Conservation (phyloP, 2,113 vertebrate genomes). For the Camarhynchus parvulus region DNA sequence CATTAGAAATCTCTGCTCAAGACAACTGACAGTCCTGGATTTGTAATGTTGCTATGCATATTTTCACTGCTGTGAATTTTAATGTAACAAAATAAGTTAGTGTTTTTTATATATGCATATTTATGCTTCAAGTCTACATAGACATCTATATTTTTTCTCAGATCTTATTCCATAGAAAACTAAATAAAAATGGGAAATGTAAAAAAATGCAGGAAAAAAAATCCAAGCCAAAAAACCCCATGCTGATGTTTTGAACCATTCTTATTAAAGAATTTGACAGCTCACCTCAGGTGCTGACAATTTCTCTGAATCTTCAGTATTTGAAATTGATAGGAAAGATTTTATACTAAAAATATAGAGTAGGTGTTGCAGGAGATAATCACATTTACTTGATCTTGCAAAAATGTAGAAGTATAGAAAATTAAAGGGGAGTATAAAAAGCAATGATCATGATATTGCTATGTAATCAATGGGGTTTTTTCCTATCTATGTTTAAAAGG, state of each 20-base stretch:
- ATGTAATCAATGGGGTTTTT: background rate
- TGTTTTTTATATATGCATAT: background rate
- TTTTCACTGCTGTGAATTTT: background rate
- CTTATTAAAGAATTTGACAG: background rate
- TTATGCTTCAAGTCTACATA: background rate
- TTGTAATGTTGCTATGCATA: background rate
- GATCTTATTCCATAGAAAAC: background rate
- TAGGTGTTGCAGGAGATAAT: background rate
- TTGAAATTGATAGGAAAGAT: background rate
- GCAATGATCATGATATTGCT: background rate
- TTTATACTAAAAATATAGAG: background rate
- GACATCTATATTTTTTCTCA: background rate
- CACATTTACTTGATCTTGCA: background rate
- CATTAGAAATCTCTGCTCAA: background rate
- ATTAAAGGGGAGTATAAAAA: background rate
- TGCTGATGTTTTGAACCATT: background rate
- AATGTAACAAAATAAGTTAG: background rate
- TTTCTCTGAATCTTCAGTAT: background rate
- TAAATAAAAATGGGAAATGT: background rate
- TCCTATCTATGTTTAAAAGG: background rate
- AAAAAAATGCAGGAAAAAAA: background rate
- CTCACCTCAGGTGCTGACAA: background rate
- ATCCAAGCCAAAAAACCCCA: background rate
- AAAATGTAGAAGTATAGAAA: background rate
- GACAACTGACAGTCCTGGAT: background rate